Base-by-base conservation (phyloP, 1,140 invertebrate genomes). In the Hermetia illucens region DNA sequence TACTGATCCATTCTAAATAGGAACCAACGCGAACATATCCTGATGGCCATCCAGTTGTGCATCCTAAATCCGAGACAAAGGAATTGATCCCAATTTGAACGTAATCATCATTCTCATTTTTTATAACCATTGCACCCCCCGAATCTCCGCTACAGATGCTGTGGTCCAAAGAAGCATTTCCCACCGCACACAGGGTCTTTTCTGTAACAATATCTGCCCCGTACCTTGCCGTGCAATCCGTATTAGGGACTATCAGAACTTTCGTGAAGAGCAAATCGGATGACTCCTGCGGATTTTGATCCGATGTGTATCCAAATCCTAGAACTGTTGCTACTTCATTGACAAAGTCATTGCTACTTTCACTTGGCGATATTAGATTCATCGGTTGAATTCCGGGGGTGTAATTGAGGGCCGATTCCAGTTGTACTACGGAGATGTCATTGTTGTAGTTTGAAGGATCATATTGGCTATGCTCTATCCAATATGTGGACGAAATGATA, bases 371-470 rank as follows among this genome's bases (percentile, higher is more conserved):
- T 3, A 58, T 52, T 43, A 58, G 22, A 13, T 38, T 21, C 9
- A 58, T 58, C 18, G 55, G 44, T 6, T 51, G 46, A 6, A 58
- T 43, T 10, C 1, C 42, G 2, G 6, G 39, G 13, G 59, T 55
- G 20, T 65, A 63, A 17, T 39, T 45, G 16, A 72, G 51, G 3
- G 53, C 41, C 33, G 47, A 37, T 1, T 64, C 61, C 15, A 75
- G 49, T 43, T 62, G 51, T 12, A 75, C 55, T n/a, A 75, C 41
- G 4, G 71, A 66, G 21, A 75, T 62, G 54, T 75, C 73, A 45
- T 70, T 67, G 25, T 62, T 52, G 38, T 64, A 47, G n/a, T 49
- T 45, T 5, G 29, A 40, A 0, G 52, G 44, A 39, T 61, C 56
- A 49, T 63, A 71, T 19, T 62, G 49, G 21, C 58, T 53, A 49